These are phyloP conservation scores for Cyaniris semiargus DNA, from an alignment of 2,888 invertebrate species.

Conservation along the genomic window DNA sequence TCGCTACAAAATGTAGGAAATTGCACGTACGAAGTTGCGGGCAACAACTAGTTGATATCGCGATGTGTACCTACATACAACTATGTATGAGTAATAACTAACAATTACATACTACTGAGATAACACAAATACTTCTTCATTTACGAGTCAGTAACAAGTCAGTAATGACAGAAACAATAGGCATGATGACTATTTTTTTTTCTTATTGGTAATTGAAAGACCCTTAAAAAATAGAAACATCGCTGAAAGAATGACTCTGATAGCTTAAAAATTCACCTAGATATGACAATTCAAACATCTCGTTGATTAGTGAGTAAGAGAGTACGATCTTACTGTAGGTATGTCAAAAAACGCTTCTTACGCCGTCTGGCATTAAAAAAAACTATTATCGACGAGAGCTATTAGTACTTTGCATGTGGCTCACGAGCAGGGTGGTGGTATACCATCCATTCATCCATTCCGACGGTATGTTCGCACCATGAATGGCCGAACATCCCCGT, in stretches of 20 bases:
- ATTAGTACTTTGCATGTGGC: neutral
- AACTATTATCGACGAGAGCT: neutral
- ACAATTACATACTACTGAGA: neutral
- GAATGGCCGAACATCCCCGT: conserved; percentile 56
- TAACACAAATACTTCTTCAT: neutral
- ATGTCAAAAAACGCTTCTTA: neutral
- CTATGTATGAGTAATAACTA: neutral
- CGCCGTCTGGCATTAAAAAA: neutral
- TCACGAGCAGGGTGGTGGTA: neutral
- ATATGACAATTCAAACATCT: too few species aligned
- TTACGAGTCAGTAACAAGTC: neutral
- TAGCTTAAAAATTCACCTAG: too few species aligned
- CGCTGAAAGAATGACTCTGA: too few species aligned
- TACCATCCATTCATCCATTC: conserved; percentile 10
- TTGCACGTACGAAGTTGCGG: neutral
- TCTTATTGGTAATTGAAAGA: too few species aligned
- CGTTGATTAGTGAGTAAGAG: neutral
- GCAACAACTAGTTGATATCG: neutral
- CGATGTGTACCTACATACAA: neutral
- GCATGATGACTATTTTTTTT: too few species aligned
- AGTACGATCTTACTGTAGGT: neutral
- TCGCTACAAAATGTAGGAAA: neutral
- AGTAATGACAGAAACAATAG: neutral
- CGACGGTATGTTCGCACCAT: neutral
- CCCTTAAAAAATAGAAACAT: too few species aligned